Conservation (phyloP, 2,113 vertebrate genomes). For the Tretioscincus oriximinensis region DNA sequence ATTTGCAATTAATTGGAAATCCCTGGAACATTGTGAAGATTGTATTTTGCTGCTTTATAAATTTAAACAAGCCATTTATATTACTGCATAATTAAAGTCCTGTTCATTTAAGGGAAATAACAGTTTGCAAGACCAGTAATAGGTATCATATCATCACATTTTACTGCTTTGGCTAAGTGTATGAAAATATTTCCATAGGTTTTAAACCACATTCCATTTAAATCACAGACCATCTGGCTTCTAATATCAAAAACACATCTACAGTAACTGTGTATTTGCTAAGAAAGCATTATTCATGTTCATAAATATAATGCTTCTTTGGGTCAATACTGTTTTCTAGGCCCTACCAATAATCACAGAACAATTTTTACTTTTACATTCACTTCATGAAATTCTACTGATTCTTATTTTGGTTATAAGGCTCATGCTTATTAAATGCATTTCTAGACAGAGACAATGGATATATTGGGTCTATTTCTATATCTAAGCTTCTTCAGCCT, state of each 20-base stretch:
- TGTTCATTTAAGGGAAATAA: slow-evolving; percentile 2
- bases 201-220: background rate
- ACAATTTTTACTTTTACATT: background rate
- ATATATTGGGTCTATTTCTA: background rate
- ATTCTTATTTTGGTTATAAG: background rate
- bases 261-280: slow-evolving; percentile 1
- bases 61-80: slow-evolving; percentile 6
- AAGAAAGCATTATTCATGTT: slow-evolving; percentile 1
- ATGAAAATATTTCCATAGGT: background rate
- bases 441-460: background rate
- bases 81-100: background rate
- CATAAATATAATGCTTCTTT: background rate
- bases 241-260: background rate
- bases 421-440: background rate
- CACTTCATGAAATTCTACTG: background rate
- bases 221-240: background rate
- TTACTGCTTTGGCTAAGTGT: background rate
- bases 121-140: background rate
- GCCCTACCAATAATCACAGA: background rate
- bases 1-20: slow-evolving; percentile 10
- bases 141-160: background rate
- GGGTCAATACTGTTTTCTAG: background rate
- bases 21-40: background rate
- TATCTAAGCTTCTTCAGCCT: too few relatives aligned
- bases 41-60: slow-evolving; percentile 12